Evolutionary conservation across 2,888 invertebrate species (phyloP), one percentile per base, ranked within the genome.

Genomic region (Leucophenga maculata): DNA sequence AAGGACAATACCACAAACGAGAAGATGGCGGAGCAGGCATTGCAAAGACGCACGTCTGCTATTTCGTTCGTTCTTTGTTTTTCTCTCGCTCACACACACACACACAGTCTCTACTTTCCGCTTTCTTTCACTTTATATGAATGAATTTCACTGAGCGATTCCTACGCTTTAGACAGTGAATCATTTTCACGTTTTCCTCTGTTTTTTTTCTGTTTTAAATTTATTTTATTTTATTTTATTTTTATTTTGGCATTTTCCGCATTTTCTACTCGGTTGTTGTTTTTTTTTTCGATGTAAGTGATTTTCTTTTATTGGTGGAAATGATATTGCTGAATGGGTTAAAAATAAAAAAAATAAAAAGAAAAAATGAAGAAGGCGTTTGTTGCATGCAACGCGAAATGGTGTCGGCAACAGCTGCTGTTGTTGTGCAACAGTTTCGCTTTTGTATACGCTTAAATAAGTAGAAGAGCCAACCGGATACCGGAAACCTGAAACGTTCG

Each of bases 261-360:
- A 81, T 79, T 79, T 82, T 79, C 82, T 80, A 81, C 83, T 76
- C 79, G 76, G 79, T 80, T 80, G 76, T 81, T 83, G 72, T 68
- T 32, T 3, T 57, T 22, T 8, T 32, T n/a, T 9, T 48, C 39
- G 67, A 50, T 32, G 69, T 16, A 48, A 32, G 18, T 32, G 50
- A 39, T 32, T 39, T 39, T 39, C 39, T 39, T 39, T 39, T 16
- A 52, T 32, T n/a, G 44, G n/a, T 16, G 22, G 46, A 67, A 65
- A 64, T 69, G 62, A 54, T 57, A 26, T 18, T 6, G 64, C 22
- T 64, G 64, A 44, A 39, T 39, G 39, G 8, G 39, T 39, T 39
- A 9, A 39, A 39, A 39, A 39, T 6, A 32, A 39, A 3, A 39
- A 39, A 39, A 39, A 39, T 11, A 39, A 39, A 39, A 39, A 39